These are phyloP conservation scores for Ageneiosus marmoratus DNA, from an alignment of 2,113 vertebrate genomes.

Conservation along the genomic window DNA sequence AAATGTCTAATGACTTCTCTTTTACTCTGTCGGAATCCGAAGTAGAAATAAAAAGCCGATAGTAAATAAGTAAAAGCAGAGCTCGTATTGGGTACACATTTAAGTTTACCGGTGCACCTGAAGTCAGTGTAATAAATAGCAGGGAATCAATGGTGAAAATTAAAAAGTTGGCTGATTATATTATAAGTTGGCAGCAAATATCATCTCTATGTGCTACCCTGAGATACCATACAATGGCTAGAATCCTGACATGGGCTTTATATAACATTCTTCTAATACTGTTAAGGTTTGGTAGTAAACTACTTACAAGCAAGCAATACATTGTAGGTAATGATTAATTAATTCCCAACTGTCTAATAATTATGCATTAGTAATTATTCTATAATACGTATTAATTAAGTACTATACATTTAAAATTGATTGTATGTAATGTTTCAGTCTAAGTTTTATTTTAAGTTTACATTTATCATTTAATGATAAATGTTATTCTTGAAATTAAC, in stretches of 20 bases:
- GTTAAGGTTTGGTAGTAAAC: neutral
- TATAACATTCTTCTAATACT: neutral
- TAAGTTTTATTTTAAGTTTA: neutral
- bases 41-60: constrained; percentile 29
- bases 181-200: constrained; percentile 54
- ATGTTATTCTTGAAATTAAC: neutral
- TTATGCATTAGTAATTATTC: neutral
- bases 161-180: constrained; percentile 60
- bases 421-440: neutral
- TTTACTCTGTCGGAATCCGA: constrained; percentile 25
- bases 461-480: neutral
- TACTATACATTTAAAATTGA: neutral
- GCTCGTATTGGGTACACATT: constrained; percentile 57
- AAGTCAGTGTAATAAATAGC: constrained; percentile 63
- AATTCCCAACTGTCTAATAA: neutral
- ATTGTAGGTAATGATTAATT: neutral
- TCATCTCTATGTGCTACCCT: constrained; percentile 18
- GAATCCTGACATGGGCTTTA: constrained; percentile 1
- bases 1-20: neutral
- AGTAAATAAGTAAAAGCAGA: constrained; percentile 58
- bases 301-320: neutral
- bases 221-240: neutral
- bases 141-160: constrained; percentile 65
- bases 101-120: constrained; percentile 65
- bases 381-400: neutral